phyloP scores from a whole-genome alignment of 2,113 vertebrate genomes.

The Sinocyclocheilus grahami region DNA sequence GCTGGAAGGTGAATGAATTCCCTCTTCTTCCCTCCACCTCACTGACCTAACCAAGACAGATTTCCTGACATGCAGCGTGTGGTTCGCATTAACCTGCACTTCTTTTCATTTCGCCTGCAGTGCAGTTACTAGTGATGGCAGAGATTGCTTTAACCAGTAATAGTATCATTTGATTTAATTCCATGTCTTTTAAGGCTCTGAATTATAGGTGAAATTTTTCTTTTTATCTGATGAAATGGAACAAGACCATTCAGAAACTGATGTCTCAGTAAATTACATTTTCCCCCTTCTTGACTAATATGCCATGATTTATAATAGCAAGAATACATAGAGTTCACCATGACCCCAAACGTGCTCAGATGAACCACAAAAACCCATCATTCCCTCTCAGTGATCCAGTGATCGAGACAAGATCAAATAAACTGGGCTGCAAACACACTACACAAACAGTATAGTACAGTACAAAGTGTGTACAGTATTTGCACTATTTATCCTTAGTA shows the following conservation, averaged over 20 bases:
- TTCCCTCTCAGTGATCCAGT: no score
- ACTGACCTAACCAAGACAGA: neutral
- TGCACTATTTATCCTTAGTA: no score
- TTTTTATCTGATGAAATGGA: constrained; percentile 14
- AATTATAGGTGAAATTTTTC: neutral
- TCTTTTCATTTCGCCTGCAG: neutral
- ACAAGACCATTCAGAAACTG: neutral
- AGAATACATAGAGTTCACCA: neutral
- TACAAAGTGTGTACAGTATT: no score
- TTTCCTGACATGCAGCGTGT: no score
- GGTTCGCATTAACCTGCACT: neutral
- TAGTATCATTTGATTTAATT: neutral
- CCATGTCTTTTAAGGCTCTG: neutral
- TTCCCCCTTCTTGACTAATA: neutral
- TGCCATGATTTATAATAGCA: neutral
- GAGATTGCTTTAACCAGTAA: neutral
- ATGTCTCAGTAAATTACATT: neutral
- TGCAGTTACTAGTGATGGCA: neutral
- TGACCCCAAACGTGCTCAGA: neutral
- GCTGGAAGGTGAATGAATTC: neutral
- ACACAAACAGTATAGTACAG: no score
- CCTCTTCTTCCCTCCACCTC: neutral
- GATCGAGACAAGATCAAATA: no score
- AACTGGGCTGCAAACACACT: no score
- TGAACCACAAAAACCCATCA: no score